These are phyloP conservation scores for Aphelinus certus DNA, from an alignment of 1,140 invertebrate genomes.

Conservation along the genomic window DNA sequence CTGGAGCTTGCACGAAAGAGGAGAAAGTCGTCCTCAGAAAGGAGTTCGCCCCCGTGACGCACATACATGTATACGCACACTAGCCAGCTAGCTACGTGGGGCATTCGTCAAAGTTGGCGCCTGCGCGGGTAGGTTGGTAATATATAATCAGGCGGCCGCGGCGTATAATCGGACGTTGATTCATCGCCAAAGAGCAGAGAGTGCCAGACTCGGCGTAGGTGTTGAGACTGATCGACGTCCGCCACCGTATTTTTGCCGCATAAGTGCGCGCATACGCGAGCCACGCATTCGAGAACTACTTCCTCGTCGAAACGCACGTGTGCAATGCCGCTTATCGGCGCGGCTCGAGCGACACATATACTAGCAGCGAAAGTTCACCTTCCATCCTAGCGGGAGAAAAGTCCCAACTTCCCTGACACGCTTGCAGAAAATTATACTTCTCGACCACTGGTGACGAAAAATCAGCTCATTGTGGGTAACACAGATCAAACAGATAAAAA, in stretches of 20 bases:
- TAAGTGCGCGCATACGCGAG: too few species aligned
- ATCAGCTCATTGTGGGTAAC: too few species aligned
- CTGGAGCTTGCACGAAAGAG: slow-evolving; percentile 8
- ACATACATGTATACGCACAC: neutral
- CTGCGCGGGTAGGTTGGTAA: neutral
- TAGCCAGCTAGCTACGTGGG: too few species aligned
- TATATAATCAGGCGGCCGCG: slow-evolving; percentile 1
- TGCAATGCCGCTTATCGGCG: neutral
- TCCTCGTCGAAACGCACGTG: slow-evolving; percentile 5
- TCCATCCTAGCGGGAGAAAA: too few species aligned
- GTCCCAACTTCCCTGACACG: too few species aligned
- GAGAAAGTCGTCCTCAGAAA: neutral
- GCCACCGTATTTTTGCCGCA: neutral
- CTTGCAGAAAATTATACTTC: too few species aligned
- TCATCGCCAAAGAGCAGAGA: slow-evolving; percentile 15
- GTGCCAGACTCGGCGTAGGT: slow-evolving; percentile 11
- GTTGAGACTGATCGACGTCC: slow-evolving; percentile 29
- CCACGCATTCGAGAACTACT: neutral
- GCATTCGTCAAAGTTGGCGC: neutral
- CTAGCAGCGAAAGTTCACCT: too few species aligned
- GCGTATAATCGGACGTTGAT: slow-evolving; percentile 7
- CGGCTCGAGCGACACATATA: too few species aligned
- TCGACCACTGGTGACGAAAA: too few species aligned
- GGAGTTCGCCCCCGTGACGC: neutral
- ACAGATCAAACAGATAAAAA: too few species aligned